These are phyloP conservation scores for Matsumurasca onukii DNA, from an alignment of 1,140 invertebrate genomes.

Conservation along the genomic window DNA sequence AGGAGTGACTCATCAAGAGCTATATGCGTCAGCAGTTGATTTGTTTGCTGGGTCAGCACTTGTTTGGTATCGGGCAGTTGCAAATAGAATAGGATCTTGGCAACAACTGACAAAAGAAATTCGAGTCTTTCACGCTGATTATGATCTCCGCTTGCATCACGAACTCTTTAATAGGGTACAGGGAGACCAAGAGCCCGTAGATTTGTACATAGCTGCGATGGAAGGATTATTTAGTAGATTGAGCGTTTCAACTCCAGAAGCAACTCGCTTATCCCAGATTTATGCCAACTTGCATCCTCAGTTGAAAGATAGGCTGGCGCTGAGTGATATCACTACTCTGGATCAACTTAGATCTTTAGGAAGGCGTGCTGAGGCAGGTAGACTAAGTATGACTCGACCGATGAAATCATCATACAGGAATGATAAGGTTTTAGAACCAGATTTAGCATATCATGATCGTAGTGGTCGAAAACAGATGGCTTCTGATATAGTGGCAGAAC, in stretches of 20 bases:
- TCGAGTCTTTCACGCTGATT: constrained; percentile 18
- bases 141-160: background rate
- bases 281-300: constrained; percentile 9
- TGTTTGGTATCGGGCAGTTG: constrained; percentile 7
- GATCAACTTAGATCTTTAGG: background rate
- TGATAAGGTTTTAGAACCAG: background rate
- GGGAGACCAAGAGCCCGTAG: background rate
- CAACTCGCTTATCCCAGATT: constrained; percentile 1
- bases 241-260: background rate
- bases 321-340: background rate
- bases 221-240: background rate
- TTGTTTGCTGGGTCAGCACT: constrained; percentile 11
- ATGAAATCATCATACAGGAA: too few relatives aligned
- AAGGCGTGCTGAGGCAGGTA: background rate
- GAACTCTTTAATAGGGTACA: background rate
- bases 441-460: background rate
- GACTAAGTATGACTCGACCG: background rate
- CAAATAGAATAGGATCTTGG: constrained; percentile 7
- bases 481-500: background rate
- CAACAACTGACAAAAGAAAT: background rate
- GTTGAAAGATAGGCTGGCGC: background rate
- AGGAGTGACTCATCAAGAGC: constrained; percentile 9
- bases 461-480: background rate
- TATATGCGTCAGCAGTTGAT: constrained; percentile 12
- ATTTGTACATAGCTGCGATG: constrained; percentile 13